Evolutionary conservation across 2,113 vertebrate species (phyloP).

Genomic region (Epinephelus lanceolatus): DNA sequence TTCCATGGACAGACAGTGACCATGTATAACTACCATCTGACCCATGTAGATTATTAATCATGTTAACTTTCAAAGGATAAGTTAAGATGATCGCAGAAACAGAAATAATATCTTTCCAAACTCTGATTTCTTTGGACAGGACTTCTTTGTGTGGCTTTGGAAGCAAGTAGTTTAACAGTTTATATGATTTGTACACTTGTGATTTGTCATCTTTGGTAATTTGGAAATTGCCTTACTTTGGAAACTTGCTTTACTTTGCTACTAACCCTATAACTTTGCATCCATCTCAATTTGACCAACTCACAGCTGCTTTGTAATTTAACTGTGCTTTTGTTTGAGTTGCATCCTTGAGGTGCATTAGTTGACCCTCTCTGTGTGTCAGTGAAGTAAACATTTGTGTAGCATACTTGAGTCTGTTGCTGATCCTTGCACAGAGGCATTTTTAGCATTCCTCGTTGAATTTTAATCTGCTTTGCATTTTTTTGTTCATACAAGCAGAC

Average conservation of each 20-base stretch:
- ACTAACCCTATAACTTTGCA: neutral
- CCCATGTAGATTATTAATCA: too few relatives aligned
- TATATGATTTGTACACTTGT: neutral
- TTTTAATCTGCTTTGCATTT: slow-evolving; percentile 83
- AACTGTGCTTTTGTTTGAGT: neutral
- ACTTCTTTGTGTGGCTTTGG: neutral
- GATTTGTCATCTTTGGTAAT: too few relatives aligned
- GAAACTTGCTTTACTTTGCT: neutral
- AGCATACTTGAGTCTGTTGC: slow-evolving; percentile 57
- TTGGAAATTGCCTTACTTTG: too few relatives aligned
- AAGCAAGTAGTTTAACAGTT: neutral
- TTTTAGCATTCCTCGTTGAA: slow-evolving; percentile 80
- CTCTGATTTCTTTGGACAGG: too few relatives aligned
- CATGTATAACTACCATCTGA: neutral
- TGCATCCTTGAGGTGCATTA: slow-evolving; percentile 12
- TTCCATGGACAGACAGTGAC: neutral
- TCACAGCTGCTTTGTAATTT: neutral
- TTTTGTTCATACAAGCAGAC: slow-evolving; percentile 62
- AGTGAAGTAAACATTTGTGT: slow-evolving; percentile 60
- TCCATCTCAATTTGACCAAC: neutral
- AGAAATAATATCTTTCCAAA: too few relatives aligned
- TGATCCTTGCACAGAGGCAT: slow-evolving; percentile 75
- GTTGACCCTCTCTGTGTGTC: slow-evolving; percentile 26
- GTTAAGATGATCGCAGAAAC: too few relatives aligned
- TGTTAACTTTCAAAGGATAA: too few relatives aligned